Conservation (phyloP, 2,113 vertebrate genomes). For the Dipodomys ordii region DNA sequence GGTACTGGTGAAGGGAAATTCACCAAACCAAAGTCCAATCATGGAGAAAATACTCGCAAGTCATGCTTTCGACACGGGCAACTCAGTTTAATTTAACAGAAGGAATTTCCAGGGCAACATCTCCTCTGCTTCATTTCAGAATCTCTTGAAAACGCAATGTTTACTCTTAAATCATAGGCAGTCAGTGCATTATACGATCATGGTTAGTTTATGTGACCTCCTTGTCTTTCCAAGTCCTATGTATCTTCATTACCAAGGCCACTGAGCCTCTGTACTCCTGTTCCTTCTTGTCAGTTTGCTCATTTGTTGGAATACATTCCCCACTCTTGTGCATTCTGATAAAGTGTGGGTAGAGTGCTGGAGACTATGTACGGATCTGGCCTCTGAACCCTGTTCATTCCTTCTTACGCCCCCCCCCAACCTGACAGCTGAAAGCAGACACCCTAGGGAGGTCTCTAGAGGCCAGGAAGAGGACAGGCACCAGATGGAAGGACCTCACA, state of each 20-base stretch:
- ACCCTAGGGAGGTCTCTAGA: neutral
- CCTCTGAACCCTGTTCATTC: neutral
- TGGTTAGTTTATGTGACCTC: neutral
- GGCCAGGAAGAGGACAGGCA: too few relatives aligned
- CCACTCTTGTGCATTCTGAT: neutral
- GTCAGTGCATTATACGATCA: neutral
- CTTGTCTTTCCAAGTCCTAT: neutral
- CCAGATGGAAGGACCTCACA: neutral
- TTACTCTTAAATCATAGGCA: neutral
- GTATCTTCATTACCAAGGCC: neutral
- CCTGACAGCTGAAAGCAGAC: neutral
- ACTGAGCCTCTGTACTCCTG: neutral
- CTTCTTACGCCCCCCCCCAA: neutral
- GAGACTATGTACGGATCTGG: neutral
- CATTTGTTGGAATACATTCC: neutral
- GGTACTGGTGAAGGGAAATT: neutral
- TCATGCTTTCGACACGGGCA: neutral
- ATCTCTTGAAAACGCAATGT: neutral
- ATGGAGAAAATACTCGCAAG: neutral
- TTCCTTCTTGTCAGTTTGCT: neutral
- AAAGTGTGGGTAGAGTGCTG: neutral
- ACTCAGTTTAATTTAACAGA: neutral
- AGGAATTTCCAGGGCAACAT: neutral
- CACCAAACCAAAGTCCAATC: neutral
- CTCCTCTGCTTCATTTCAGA: neutral